Evolutionary conservation across 2,888 invertebrate species (phyloP), one percentile per base, ranked within the genome.

Genomic region (Neoaliturus tenellus): DNA sequence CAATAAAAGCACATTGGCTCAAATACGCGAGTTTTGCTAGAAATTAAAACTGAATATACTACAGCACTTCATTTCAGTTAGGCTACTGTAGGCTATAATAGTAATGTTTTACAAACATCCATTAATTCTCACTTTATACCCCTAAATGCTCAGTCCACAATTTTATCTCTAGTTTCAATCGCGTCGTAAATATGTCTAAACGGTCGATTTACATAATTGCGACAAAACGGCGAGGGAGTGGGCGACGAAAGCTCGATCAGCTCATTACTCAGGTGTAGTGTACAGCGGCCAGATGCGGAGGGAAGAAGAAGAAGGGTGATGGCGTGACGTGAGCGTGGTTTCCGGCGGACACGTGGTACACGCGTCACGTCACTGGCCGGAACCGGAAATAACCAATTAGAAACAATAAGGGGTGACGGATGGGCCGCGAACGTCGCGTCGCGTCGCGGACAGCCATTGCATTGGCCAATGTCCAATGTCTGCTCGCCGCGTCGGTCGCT

Each of bases 341-440:
- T 75, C 75, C 75, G 41, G 75, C 75, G 75, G 39, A 31, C 48
- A 48, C 75, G 75, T 25, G 48, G 75, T n/a, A 73, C 73, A 41
- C 44, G 75, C 75, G 75, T 35, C 75, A 75, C 75, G 75, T 75
- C 44, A 75, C 44, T 67, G 33, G 33, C 67, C 75, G 75, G 75
- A 75, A 75, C 75, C 41, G 75, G 75, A 75, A 75, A 75, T 75
- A 75, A 75, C 75, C 75, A 75, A 75, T 75, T 75, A 75, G 75
- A 75, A 75, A 75, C 75, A 75, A 75, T 75, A 75, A 75, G 75
- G 75, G 75, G 75, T 75, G 75, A 75, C 75, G 75, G 75, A 75
- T 75, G 75, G 48, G 75, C 28, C 33, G 71, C 58, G 58, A 58
- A 28, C 25, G 25, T 23, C 62, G 23, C 12, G 8, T 23, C 4